A percentile compares a stretch with the other conserved stretches of the same genome.
Evolutionary conservation across 2,888 invertebrate species (phyloP).

Genomic region (Pachliopta kotzebuea): DNA sequence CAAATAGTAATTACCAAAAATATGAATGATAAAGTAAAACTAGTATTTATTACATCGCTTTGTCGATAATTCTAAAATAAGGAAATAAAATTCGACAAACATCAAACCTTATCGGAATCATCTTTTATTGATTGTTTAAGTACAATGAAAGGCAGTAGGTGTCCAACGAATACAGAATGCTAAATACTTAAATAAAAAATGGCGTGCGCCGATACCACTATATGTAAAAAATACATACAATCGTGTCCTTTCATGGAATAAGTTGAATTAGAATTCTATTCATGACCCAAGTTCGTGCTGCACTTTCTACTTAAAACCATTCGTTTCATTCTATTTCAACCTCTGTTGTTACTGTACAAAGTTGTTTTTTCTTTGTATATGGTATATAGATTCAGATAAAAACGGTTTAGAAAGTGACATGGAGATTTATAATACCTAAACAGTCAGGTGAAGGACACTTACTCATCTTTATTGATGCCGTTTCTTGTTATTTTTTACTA

Average conservation of each 20-base stretch:
- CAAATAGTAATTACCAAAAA: too few species aligned
- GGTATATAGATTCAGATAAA: constrained; percentile 15
- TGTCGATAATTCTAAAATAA: too few species aligned
- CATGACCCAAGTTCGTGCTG: constrained; percentile 35
- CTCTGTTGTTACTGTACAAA: constrained; percentile 11
- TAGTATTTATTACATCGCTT: too few species aligned
- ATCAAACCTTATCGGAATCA: too few species aligned
- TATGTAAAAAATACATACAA: background rate
- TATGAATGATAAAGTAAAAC: too few species aligned
- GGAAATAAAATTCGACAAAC: too few species aligned
- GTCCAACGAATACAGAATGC: constrained; percentile 2
- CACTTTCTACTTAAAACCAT: constrained; percentile 41
- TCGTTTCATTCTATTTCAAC: constrained; percentile 24
- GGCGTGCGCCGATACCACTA: background rate
- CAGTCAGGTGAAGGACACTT: constrained; percentile 26
- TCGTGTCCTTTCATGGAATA: constrained; percentile 22
- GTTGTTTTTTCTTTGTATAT: constrained; percentile 16
- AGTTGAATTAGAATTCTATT: constrained; percentile 36
- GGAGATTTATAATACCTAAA: constrained; percentile 26
- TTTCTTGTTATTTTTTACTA: background rate
- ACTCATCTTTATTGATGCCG: constrained; percentile 18
- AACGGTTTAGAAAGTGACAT: constrained; percentile 29
- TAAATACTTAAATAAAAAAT: constrained; percentile 11
- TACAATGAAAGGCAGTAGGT: background rate
- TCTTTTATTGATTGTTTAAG: too few species aligned